phyloP scores from a whole-genome alignment of 1,140 invertebrate genomes.

The Cephus cinctus region DNA sequence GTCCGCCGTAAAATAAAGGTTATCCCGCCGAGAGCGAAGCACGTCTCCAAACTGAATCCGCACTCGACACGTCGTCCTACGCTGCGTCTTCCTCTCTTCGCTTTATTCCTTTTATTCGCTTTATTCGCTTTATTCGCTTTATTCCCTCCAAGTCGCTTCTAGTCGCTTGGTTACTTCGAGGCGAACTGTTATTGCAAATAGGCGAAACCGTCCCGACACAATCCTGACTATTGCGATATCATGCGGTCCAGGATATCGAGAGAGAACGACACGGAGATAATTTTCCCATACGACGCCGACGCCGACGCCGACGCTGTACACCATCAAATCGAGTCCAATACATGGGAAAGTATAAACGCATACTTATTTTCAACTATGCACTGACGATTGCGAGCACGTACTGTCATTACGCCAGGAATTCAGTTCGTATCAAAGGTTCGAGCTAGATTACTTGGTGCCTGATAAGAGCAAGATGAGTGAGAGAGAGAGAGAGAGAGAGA shows the following conservation, averaged over 20 bases:
- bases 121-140: slow-evolving; percentile 7
- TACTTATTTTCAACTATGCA: too few relatives aligned
- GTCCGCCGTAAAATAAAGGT: slow-evolving; percentile 41
- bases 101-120: slow-evolving; percentile 8
- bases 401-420: too few relatives aligned
- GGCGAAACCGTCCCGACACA: slow-evolving; percentile 34
- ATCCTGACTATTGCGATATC: slow-evolving; percentile 34
- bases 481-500: too few relatives aligned
- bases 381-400: too few relatives aligned
- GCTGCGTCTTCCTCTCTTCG: slow-evolving; percentile 1
- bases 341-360: too few relatives aligned
- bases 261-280: slow-evolving; percentile 32
- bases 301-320: slow-evolving; percentile 21
- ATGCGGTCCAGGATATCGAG: slow-evolving; percentile 31
- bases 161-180: slow-evolving; percentile 25
- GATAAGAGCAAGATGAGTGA: too few relatives aligned
- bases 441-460: too few relatives aligned
- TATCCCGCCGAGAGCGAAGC: slow-evolving; percentile 36
- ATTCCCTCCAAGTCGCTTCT: slow-evolving; percentile 17
- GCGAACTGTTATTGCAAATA: slow-evolving; percentile 43
- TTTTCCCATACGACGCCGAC: slow-evolving; percentile 43
- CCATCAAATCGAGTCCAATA: slow-evolving; percentile 25
- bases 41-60: slow-evolving; percentile 43
- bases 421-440: too few relatives aligned
- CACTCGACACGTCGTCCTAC: slow-evolving; percentile 3